phyloP scores from a whole-genome alignment of 2,888 invertebrate genomes.

The Trachelus tabidus region DNA sequence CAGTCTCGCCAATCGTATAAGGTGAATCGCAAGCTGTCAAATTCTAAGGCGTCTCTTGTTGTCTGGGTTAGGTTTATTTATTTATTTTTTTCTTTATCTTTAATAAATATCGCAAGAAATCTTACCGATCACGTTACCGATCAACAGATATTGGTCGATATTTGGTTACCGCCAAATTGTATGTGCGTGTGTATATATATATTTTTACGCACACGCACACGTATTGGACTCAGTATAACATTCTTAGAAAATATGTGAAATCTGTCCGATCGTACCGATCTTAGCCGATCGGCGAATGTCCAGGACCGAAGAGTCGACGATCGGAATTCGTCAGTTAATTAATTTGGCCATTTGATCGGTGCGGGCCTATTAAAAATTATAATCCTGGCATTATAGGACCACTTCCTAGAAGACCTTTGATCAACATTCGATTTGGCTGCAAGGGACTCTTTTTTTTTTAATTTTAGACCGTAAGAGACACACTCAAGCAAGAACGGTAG shows the following conservation, averaged over 20 bases:
- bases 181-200: too few species aligned
- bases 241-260: background rate
- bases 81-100: background rate
- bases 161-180: background rate
- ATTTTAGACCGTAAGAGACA: background rate
- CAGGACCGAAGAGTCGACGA: background rate
- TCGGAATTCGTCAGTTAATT: background rate
- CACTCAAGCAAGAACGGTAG: background rate
- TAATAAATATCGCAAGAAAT: background rate
- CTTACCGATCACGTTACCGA: background rate
- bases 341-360: background rate
- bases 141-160: background rate
- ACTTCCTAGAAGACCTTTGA: background rate
- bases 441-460: background rate
- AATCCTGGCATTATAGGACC: background rate
- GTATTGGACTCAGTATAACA: too few species aligned
- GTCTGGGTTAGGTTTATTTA: constrained; percentile 4
- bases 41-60: constrained; percentile 9
- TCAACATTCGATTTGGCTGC: background rate
- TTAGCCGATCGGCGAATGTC: background rate
- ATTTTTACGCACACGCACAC: too few species aligned
- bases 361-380: background rate
- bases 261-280: background rate
- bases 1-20: constrained; percentile 3
- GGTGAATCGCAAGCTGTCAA: background rate